Evolutionary conservation across 1,140 invertebrate genomes (phyloP).

Genomic region (Cotesia chilonis): DNA sequence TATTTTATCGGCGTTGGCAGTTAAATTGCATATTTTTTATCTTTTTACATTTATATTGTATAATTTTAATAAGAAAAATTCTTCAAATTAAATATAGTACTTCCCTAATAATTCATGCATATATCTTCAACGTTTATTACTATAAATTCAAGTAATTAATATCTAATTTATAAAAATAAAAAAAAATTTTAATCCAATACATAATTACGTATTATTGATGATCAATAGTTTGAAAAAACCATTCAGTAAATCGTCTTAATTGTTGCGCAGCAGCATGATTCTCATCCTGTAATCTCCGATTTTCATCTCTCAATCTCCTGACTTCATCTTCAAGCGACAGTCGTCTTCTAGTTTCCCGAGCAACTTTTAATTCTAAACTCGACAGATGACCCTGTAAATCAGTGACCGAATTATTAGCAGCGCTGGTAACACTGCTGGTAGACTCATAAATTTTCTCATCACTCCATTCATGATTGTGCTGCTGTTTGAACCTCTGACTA

Average conservation of each 20-base stretch:
- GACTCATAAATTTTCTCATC: conserved; percentile 54
- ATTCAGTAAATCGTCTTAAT: conserved; percentile 89
- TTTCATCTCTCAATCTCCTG: conserved; percentile 82
- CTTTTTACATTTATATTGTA: too few species aligned
- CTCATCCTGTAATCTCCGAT: conserved; percentile 86
- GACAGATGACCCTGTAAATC: conserved; percentile 72
- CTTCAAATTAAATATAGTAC: background rate
- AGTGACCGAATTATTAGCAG: conserved; percentile 59
- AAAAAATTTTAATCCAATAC: background rate
- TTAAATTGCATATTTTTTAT: too few species aligned
- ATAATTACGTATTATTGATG: conserved; percentile 66
- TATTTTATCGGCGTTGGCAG: background rate
- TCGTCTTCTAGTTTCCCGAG: conserved; percentile 70
- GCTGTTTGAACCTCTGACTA: conserved; percentile 48
- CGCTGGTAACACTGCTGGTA: conserved; percentile 35
- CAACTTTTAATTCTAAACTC: conserved; percentile 72
- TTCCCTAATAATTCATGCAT: background rate
- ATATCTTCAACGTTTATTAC: too few species aligned
- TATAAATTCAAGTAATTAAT: too few species aligned
- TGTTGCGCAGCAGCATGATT: conserved; percentile 88
- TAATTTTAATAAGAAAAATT: too few species aligned
- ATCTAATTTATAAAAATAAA: too few species aligned
- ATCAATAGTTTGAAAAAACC: conserved; percentile 91
- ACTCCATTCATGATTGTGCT: conserved; percentile 55
- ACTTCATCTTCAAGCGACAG: conserved; percentile 77